Conservation (phyloP, 2,797 vertebrate genomes). For the Taeniopygia guttata region DNA sequence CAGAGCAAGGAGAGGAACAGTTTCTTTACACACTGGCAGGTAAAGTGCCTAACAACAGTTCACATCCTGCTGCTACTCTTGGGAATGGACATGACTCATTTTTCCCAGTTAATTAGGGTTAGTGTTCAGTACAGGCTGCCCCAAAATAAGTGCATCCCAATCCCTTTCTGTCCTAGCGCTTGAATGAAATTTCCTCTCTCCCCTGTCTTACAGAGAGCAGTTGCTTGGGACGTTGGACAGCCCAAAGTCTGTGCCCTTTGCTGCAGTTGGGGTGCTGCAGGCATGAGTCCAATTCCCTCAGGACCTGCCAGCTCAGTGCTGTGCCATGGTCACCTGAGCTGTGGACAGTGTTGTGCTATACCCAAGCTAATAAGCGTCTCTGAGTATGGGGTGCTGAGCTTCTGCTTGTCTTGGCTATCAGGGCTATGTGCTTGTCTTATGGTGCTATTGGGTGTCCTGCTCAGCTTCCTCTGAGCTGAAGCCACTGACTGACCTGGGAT, state of each 20-base stretch:
- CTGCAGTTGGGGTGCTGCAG: not conserved
- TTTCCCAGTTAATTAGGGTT: not conserved
- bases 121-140: not conserved
- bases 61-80: not conserved
- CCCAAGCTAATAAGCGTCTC: not conserved
- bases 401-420: not conserved
- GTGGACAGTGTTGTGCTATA: not conserved
- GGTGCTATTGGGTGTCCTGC: not conserved
- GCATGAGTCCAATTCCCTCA: rapidly evolving
- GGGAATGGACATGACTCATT: not conserved
- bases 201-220: not conserved
- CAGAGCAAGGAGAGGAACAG: slow-evolving; percentile 85
- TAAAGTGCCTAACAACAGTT: slow-evolving; percentile 45
- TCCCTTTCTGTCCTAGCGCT: not conserved
- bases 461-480: not conserved
- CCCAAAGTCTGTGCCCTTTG: not conserved
- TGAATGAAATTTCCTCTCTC: not conserved
- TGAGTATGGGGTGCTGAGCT: not conserved
- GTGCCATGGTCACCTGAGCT: not conserved
- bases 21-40: slow-evolving; percentile 80
- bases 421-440: not conserved
- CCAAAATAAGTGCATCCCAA: not conserved
- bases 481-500: not conserved
- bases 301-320: not conserved
- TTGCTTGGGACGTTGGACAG: not conserved